phyloP scores from a whole-genome alignment of 2,113 vertebrate genomes.

The Gobius niger region DNA sequence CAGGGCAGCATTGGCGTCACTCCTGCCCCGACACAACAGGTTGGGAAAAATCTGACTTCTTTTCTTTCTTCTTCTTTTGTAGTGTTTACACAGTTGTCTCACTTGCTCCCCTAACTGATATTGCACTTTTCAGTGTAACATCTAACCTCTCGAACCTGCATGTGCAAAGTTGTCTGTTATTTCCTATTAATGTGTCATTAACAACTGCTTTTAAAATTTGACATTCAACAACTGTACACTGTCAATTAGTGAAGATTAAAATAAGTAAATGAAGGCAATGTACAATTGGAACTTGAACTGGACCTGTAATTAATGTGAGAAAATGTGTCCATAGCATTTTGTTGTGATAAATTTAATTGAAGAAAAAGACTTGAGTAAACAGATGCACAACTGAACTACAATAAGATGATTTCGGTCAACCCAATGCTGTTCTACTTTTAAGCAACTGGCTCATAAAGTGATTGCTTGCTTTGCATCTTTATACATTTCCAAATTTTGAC shows the following conservation, averaged over 20 bases:
- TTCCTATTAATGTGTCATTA: conserved; percentile 15
- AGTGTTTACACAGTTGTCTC: conserved; percentile 47
- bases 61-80: conserved; percentile 55
- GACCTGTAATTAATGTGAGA: no score
- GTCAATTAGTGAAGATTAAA: neutral
- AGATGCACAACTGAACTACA: no score
- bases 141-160: conserved; percentile 54
- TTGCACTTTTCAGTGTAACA: conserved; percentile 36
- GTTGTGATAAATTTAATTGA: no score
- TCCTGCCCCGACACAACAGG: conserved; percentile 89
- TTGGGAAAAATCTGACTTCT: conserved; percentile 83
- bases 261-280: neutral
- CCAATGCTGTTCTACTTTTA: neutral
- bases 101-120: conserved; percentile 20
- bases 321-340: no score
- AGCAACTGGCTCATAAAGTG: neutral
- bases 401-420: neutral
- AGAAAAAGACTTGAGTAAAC: no score
- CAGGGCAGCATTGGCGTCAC: conserved; percentile 86
- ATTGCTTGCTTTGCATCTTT: neutral
- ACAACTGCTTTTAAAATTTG: conserved; percentile 5
- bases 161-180: conserved; percentile 53
- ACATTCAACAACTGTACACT: neutral
- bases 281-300: no score
- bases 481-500: conserved; percentile 1